Evolutionary conservation across 2,113 vertebrate species (phyloP).

Genomic region (Neotoma lepida): DNA sequence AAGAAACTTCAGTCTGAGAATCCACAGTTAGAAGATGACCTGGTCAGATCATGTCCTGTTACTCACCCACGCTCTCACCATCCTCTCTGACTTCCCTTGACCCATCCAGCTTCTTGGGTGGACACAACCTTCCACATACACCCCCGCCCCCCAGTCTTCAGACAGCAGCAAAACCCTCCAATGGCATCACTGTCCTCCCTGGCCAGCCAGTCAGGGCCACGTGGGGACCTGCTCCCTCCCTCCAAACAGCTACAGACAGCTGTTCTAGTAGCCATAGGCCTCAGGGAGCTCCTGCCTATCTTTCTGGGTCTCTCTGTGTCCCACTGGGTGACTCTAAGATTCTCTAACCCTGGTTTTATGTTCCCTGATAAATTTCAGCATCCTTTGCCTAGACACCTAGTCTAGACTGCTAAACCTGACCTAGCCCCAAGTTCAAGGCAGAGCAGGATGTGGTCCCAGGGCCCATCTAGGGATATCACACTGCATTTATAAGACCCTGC

Average conservation of each 20-base stretch:
- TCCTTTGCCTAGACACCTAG: background rate
- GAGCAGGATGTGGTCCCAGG: background rate
- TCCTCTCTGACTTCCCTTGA: background rate
- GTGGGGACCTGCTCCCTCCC: background rate
- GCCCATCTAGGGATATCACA: background rate
- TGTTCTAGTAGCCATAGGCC: background rate
- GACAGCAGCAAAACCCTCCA: background rate
- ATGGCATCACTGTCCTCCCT: conserved; percentile 7
- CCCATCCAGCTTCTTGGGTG: background rate
- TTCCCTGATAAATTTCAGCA: background rate
- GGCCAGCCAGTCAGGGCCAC: too few relatives aligned
- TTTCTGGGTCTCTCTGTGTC: background rate
- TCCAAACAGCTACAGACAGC: background rate
- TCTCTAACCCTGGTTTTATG: background rate
- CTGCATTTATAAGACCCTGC: background rate
- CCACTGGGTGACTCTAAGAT: too few relatives aligned
- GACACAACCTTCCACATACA: background rate
- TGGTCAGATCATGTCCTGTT: conserved; percentile 38
- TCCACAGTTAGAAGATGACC: conserved; percentile 47
- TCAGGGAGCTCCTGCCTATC: background rate
- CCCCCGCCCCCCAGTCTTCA: background rate
- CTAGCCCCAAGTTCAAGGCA: background rate
- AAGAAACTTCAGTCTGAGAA: conserved; percentile 26
- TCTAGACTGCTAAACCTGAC: background rate
- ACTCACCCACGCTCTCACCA: background rate